Evolutionary conservation across 2,888 invertebrate genomes (phyloP), one percentile per base, ranked within the genome.

Genomic region (Epistrophella euchroma): DNA sequence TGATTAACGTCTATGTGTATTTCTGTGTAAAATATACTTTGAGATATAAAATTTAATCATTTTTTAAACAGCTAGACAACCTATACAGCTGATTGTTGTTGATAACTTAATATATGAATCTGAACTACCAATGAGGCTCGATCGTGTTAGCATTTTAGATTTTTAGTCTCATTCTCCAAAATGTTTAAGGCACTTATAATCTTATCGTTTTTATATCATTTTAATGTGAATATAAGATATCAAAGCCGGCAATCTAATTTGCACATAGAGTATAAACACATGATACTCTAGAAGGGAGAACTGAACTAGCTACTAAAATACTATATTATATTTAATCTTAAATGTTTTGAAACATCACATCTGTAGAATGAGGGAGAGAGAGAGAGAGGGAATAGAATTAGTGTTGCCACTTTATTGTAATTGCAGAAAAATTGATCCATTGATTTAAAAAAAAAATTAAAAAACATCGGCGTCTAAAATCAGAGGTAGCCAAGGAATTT

Each of bases 171-270:
- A 32, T 2, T 32, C 32, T 32, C 9, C 32, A 32, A 32, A 32
- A 32, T 25, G 25, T 25, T 3, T n/a, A 4, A 25, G 2, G 4
- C 4, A 32, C 32, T 0, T 32, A 28, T 4, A 32, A 9, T 19
- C 13, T 22, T 52, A 52, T n/a, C 25, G 7, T 28, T 9, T 9
- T 52, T 7, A 28, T 52, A 52, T 52, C 25, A 28, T n/a, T 52
- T 28, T 52, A 25, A 50, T 50, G 13, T 15, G 9, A 15, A 28
- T 15, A 15, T n/a, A 4, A 7, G 52, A 28, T 52, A 52, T 28
- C 25, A 28, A 52, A 52, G 52, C 52, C n/a, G 25, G 25, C n/a
- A 52, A 28, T 52, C 15, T 52, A 28, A 52, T 52, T 52, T 52
- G 52, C 52, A 52, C 15, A 28, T 52, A 25, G n/a, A 28, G 25